Evolutionary conservation across 2,888 invertebrate species (phyloP), one percentile per base, ranked within the genome.

Genomic region (Drosophila phalerata): DNA sequence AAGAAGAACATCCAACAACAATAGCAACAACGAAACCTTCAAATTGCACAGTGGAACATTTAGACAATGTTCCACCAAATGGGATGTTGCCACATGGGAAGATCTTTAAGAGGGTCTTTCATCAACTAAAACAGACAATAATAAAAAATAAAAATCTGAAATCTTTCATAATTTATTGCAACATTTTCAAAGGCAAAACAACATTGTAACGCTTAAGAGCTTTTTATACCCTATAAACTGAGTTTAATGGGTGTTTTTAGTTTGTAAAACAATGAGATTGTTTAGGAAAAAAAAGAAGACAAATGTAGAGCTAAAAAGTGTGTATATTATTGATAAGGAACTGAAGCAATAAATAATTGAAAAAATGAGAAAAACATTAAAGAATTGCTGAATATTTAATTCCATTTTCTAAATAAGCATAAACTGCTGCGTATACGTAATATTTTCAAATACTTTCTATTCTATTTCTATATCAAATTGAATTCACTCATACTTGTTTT

Each of bases 21-120:
- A 71, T 28, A n/a, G 42, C 43, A 57, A 25, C 43, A 53, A 75
- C 30, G 58, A 75, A 75, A 55, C 69, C 69, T 51, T 47, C 22
- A 43, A 56, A 47, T 40, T 48, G 37, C 42, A 53, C 57, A 63
- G 28, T 53, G 70, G 56, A 57, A 47, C 38, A 43, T 57, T 47
- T 57, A 25, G 34, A 22, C 32, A 19, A 32, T 42, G n/a, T 19
- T 17, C 10, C 28, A 9, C 11, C 6, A 52, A 53, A 53, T 42
- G 53, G 15, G 6, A 22, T 28, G 32, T 51, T 58, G 43, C 69
- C 45, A 40, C 69, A 40, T 45, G 48, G 10, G 51, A 32, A 61
- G 63, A 63, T 70, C 55, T 55, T 55, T 19, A 63, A 60, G 63
- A 53, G 55, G 34, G 8, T 17, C 15, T 32, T 32, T 49, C 49